Evolutionary conservation across 2,113 vertebrate species (phyloP), one percentile per base, ranked within the genome.

Genomic region (Etheostoma cragini): DNA sequence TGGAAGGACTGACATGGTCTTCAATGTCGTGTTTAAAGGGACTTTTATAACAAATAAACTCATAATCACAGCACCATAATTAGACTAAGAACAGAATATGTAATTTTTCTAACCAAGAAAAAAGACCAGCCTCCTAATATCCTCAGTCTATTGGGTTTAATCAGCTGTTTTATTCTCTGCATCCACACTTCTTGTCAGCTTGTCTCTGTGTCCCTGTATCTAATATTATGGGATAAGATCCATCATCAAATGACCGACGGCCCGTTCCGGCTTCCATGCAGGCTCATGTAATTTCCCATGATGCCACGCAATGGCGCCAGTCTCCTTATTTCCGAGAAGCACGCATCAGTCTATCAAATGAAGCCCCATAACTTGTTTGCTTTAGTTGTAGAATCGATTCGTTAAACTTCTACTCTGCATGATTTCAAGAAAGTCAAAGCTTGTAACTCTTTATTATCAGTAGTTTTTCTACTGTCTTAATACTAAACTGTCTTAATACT

Each of bases 291-390:
- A 71, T 90, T 87, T 81, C 26, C 53, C n/a, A 46, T 82, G 21
- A 19, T 8, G 49, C 92, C 93, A 89, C 89, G 30, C 30, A 68
- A 71, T n/a, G 94, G 92, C 92, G 89, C 89, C 85, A 89, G 19
- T 73, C 70, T 49, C 82, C 76, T 70, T 60, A 54, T 84, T 89
- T 87, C 61, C 56, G 68, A 10, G 17, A 71, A 68, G 22, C 38
- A 2, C 47, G 5, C 12, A 46, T 74, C 11, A 30, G 30, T 16
- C 11, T 62, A 46, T 67, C 35, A 64, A 42, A 15, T 62, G 50
- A 12, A 14, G 54, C 4, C 19, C 1, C 8, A 0, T 12, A 3
- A 7, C 15, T 38, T 64, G 15, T 1, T 38, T n/a, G 24, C 21
- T 35, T 1, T 8, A 33, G 4, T 16, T 35, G 35, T 1, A 16